phyloP scores from a whole-genome alignment of 2,113 vertebrate species.

The Polypterus bichir region DNA sequence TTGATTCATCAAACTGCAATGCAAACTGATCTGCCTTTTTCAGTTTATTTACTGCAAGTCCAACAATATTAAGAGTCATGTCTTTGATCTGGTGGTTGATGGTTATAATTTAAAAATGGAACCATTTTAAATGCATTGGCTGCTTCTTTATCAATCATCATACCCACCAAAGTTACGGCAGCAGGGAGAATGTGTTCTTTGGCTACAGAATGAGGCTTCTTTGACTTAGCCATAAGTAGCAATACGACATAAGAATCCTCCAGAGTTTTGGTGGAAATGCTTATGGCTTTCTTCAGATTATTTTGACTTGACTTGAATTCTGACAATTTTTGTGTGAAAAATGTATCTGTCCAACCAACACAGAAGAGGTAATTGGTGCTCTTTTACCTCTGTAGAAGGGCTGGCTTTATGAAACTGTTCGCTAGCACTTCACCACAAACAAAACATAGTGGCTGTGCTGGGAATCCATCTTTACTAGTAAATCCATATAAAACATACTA shows the following conservation, averaged over 20 bases:
- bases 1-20: conserved; percentile 12
- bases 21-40: conserved; percentile 9
- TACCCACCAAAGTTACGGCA: conserved; percentile 4
- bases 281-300: conserved; percentile 13
- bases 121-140: conserved; percentile 5
- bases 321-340: conserved; percentile 11
- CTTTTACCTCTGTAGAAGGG: conserved; percentile 12
- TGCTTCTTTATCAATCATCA: conserved; percentile 15
- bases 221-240: conserved; percentile 10
- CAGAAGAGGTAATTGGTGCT: conserved; percentile 7
- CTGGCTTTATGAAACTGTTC: conserved; percentile 4
- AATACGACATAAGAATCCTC: conserved; percentile 13
- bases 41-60: conserved; percentile 8
- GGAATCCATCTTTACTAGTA: neutral
- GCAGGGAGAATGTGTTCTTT: conserved; percentile 13
- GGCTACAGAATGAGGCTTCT: conserved; percentile 6
- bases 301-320: conserved; percentile 13
- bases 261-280: conserved; percentile 11
- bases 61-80: conserved; percentile 9
- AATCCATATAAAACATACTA: conserved; percentile 7
- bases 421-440: conserved; percentile 7
- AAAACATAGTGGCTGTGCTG: conserved; percentile 5
- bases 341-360: conserved; percentile 8
- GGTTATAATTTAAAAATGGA: conserved; percentile 10
- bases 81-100: conserved; percentile 8